Conservation (phyloP, 2,113 vertebrate genomes). For the Phylloscopus trochilus region DNA sequence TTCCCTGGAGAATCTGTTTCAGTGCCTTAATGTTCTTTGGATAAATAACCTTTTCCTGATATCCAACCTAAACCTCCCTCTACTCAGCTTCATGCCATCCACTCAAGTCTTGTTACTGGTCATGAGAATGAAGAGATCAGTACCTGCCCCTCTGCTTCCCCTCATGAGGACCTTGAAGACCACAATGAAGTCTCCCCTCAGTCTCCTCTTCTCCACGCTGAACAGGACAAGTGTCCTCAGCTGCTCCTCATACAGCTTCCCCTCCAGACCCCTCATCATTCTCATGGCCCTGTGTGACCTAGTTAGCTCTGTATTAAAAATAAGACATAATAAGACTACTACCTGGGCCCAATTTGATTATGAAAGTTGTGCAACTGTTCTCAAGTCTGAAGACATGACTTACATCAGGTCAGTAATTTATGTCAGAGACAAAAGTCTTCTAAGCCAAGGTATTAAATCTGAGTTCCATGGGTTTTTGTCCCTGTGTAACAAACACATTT, state of each 20-base stretch:
- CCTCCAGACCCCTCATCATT: not conserved
- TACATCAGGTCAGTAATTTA: rapidly evolving
- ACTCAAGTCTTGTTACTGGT: not conserved
- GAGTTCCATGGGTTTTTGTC: not conserved
- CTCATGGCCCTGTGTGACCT: not conserved
- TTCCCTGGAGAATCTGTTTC: not conserved
- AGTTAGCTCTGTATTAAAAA: not conserved
- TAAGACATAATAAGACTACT: not conserved
- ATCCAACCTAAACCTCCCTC: not conserved
- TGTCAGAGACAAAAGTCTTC: not conserved
- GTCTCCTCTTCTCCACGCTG: not conserved
- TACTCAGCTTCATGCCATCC: not conserved
- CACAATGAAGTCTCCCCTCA: not conserved
- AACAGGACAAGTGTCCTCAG: not conserved
- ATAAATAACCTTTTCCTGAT: not conserved
- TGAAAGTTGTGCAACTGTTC: not conserved
- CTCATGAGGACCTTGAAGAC: rapidly evolving
- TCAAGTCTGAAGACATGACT: not conserved
- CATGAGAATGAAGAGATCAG: not conserved
- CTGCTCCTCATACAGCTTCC: not conserved
- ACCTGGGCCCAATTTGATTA: not conserved
- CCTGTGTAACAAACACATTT: not conserved
- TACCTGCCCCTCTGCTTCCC: not conserved
- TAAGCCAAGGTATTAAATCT: not conserved
- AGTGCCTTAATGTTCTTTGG: no score